Evolutionary conservation across 2,113 vertebrate species (phyloP), one percentile per base, ranked within the genome.

Genomic region (Ivindomyrus marchei): DNA sequence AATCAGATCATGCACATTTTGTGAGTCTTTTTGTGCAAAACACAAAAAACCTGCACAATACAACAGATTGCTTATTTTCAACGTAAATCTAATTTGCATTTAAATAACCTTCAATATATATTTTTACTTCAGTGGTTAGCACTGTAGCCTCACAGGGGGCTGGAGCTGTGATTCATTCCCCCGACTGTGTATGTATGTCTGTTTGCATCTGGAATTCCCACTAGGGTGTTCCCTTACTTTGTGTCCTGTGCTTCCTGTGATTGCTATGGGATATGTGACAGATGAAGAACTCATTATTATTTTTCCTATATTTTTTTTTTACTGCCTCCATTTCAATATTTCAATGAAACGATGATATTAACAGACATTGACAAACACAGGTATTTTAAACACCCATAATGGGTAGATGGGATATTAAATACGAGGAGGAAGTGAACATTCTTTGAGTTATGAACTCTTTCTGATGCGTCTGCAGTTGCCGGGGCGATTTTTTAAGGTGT

Each of bases 61-160:
- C 74, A 42, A 77, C 36, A 19, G 15, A 77, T 39, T 77, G 74
- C 36, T 17, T 19, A 42, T 15, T 42, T 19, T 17, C 36, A 80
- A 19, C 0, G 11, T 42, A 39, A 80, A 42, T 42, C 36, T 80
- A 19, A 80, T 80, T 80, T 80, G 74, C 74, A 80, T 80, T 80
- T 80, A 42, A 36, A 80, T 80, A 80, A 80, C 36, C 36, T 42
- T 42, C 15, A 15, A 80, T 42, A 80, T 80, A 39, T 21, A 19
- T 70, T 70, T 70, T 27, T 70, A 70, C 62, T 70, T 70, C 62
- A 70, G 74, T 80, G 74, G 74, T 80, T 80, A 39, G 74, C 74
- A 19, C 36, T 80, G 74, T 42, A 80, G 36, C 31, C 74, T 42
- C 36, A 42, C 15, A 80, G 74, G 36, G 74, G 6, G 74, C 36